These are phyloP conservation scores for Hirtodrosophila duncani DNA, from an alignment of 2,888 invertebrate genomes.

Conservation along the genomic window DNA sequence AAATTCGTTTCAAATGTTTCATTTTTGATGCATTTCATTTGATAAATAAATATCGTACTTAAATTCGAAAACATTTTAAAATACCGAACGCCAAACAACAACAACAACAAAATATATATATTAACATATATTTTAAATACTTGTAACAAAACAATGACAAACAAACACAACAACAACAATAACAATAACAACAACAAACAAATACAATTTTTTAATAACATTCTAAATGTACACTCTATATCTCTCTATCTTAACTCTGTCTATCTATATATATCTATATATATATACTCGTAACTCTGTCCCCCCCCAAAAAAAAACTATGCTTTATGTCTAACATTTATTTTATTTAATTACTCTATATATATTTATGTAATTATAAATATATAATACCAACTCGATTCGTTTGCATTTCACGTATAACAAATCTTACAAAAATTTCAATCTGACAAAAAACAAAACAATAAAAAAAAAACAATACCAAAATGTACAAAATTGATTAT, in stretches of 20 bases:
- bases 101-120: conserved; percentile 31
- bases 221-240: conserved; percentile 37
- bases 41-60: conserved; percentile 42
- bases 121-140: conserved; percentile 24
- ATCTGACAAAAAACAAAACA: conserved; percentile 22
- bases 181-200: conserved; percentile 37
- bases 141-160: conserved; percentile 29
- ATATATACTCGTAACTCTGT: conserved; percentile 14
- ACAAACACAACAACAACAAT: conserved; percentile 43
- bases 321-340: conserved; percentile 58
- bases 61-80: conserved; percentile 52
- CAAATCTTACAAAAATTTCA: conserved; percentile 23
- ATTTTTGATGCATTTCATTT: conserved; percentile 67
- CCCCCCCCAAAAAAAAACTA: conserved; percentile 52
- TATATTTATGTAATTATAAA: conserved; percentile 64
- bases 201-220: conserved; percentile 9
- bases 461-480: conserved; percentile 25
- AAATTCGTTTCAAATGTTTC: conserved; percentile 47
- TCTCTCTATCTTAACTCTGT: conserved; percentile 25
- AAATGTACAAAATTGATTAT: conserved; percentile 6
- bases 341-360: conserved; percentile 63
- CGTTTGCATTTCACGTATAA: conserved; percentile 63
- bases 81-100: conserved; percentile 25
- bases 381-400: conserved; percentile 57
- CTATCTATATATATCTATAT: conserved; percentile 16